Conservation (phyloP, 2,113 vertebrate genomes). For the Galemys pyrenaicus region DNA sequence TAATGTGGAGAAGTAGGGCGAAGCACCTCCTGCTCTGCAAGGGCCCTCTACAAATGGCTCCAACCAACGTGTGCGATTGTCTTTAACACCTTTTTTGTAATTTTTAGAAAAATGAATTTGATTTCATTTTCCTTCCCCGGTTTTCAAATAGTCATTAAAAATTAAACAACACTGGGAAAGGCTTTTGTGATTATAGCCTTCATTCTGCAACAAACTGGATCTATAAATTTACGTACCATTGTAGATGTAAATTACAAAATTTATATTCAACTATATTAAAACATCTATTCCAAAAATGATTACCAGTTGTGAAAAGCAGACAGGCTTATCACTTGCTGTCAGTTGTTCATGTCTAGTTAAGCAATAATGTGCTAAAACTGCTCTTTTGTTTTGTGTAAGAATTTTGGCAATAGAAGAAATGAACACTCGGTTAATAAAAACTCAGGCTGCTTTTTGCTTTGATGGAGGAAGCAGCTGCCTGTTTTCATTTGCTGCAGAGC, state of each 20-base stretch:
- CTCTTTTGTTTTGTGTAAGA: conserved; percentile 94
- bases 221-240: conserved; percentile 91
- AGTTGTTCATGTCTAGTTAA: conserved; percentile 98
- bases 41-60: conserved; percentile 63
- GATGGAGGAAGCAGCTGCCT: conserved; percentile 94
- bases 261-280: conserved; percentile 92
- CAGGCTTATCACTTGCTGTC: conserved; percentile 99
- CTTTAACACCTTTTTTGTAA: conserved; percentile 77
- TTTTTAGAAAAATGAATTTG: conserved; percentile 84
- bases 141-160: conserved; percentile 90
- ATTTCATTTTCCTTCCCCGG: conserved; percentile 79
- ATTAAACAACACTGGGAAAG: conserved; percentile 87
- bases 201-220: conserved; percentile 87
- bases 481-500: conserved; percentile 92
- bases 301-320: conserved; percentile 95
- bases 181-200: conserved; percentile 88
- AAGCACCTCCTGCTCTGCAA: conserved; percentile 6
- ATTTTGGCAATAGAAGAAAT: conserved; percentile 99
- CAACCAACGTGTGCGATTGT: conserved; percentile 82
- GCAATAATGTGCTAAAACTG: conserved; percentile 93
- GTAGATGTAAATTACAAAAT: conserved; percentile 93
- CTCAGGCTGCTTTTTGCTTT: conserved; percentile 96
- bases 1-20: conserved; percentile 75
- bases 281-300: conserved; percentile 93
- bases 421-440: conserved; percentile 99